Conservation (phyloP, 1,140 invertebrate species). For the Drosophila lacertosa region DNA sequence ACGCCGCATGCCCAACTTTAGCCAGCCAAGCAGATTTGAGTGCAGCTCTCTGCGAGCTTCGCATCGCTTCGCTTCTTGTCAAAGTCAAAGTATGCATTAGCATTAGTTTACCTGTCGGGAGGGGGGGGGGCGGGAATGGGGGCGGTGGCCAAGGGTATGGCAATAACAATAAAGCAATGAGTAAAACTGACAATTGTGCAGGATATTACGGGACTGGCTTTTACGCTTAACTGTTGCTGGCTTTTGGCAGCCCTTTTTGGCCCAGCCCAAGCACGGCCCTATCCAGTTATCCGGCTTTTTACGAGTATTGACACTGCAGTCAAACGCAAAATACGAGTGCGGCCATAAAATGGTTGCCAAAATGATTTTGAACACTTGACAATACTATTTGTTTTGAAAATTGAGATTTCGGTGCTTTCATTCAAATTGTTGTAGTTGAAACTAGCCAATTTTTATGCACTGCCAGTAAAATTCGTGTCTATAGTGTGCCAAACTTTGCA, state of each 20-base stretch:
- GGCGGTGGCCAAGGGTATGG: slow-evolving; percentile 19
- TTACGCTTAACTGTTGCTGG: slow-evolving; percentile 34
- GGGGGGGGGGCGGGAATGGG: not conserved
- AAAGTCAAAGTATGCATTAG: slow-evolving; percentile 67
- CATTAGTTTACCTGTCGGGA: slow-evolving; percentile 67
- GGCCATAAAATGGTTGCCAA: slow-evolving; percentile 20
- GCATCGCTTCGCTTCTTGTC: slow-evolving; percentile 10
- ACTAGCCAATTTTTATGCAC: slow-evolving; percentile 1
- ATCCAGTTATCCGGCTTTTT: slow-evolving; percentile 15
- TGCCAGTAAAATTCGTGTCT: not conserved
- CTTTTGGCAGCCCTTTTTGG: slow-evolving; percentile 1
- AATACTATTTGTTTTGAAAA: slow-evolving; percentile 14
- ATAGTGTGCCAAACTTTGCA: too few relatives aligned
- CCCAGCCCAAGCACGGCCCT: too few relatives aligned
- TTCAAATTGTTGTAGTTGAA: slow-evolving; percentile 15
- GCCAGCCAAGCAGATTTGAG: slow-evolving; percentile 7
- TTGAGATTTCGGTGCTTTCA: slow-evolving; percentile 6
- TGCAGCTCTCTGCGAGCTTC: slow-evolving; percentile 11
- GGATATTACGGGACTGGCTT: slow-evolving; percentile 58
- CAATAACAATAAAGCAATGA: slow-evolving; percentile 49
- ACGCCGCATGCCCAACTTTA: not conserved
- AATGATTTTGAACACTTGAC: slow-evolving; percentile 18
- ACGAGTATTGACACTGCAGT: slow-evolving; percentile 27
- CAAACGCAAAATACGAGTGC: slow-evolving; percentile 5
- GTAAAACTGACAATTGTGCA: slow-evolving; percentile 63